A percentile compares a stretch with the other conserved stretches of the same genome.
phyloP scores from a whole-genome alignment of 2,888 invertebrate genomes.

The Theretra japonica region DNA sequence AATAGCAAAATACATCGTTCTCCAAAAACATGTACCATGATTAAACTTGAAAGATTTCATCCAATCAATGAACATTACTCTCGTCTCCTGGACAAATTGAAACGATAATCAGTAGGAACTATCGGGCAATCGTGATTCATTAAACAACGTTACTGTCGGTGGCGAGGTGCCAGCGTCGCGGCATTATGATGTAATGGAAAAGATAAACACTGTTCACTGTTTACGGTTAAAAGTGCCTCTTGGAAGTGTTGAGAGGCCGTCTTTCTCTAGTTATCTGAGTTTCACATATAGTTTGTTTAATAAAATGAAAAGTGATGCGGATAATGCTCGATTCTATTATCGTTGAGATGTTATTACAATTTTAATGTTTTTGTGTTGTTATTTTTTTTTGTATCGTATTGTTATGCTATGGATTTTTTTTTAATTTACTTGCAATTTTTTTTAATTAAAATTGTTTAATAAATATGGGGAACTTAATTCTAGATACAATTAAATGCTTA shows the following conservation, averaged over 20 bases:
- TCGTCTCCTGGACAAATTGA: conserved; percentile 16
- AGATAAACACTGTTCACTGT: conserved; percentile 26
- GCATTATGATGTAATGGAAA: conserved; percentile 17
- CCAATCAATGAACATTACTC: not conserved
- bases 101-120: conserved; percentile 12
- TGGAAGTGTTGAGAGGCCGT: not conserved
- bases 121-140: conserved; percentile 16
- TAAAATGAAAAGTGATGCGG: not conserved
- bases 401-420: too few species aligned
- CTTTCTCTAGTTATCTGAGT: conserved; percentile 9
- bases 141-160: conserved; percentile 1
- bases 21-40: not conserved
- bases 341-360: not conserved
- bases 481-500: too few species aligned
- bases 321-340: not conserved
- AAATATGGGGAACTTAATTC: too few species aligned
- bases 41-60: not conserved
- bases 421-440: too few species aligned
- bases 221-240: conserved; percentile 13
- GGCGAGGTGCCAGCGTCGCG: not conserved
- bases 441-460: too few species aligned
- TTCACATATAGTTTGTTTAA: not conserved
- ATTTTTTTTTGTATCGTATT: not conserved
- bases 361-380: not conserved
- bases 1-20: not conserved